Conservation (phyloP, 2,113 vertebrate species). For the Tympanuchus pallidicinctus region DNA sequence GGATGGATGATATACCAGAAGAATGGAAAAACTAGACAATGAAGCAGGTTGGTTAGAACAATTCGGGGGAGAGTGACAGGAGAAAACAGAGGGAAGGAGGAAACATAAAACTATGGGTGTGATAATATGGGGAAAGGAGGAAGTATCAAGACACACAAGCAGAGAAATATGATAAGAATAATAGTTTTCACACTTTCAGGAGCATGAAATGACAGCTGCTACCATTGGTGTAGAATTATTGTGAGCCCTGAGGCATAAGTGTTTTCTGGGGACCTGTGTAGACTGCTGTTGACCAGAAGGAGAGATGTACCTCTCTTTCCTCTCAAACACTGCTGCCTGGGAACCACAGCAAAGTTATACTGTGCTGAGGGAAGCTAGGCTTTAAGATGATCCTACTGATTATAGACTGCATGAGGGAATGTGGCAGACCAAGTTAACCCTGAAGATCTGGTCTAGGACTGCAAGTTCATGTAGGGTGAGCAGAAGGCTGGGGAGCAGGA, state of each 20-base stretch:
- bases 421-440: constrained; percentile 18
- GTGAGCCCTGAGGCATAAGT: neutral
- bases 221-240: neutral
- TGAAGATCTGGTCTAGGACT: constrained; percentile 10
- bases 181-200: neutral
- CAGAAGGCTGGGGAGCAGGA: constrained; percentile 19
- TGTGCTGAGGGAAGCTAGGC: neutral
- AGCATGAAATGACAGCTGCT: neutral
- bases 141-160: neutral
- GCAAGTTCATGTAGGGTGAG: constrained; percentile 47
- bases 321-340: neutral
- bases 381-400: neutral
- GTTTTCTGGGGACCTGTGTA: neutral
- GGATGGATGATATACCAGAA: neutral
- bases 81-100: neutral
- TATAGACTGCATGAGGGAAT: constrained; percentile 7
- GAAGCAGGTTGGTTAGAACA: neutral
- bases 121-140: neutral
- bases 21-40: neutral
- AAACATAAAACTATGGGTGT: neutral
- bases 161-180: neutral
- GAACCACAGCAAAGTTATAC: neutral
- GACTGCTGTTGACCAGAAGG: neutral
- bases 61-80: neutral
- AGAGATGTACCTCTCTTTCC: neutral